These are phyloP conservation scores for Pachliopta kotzebuea DNA, from an alignment of 2,888 invertebrate genomes.

Conservation along the genomic window DNA sequence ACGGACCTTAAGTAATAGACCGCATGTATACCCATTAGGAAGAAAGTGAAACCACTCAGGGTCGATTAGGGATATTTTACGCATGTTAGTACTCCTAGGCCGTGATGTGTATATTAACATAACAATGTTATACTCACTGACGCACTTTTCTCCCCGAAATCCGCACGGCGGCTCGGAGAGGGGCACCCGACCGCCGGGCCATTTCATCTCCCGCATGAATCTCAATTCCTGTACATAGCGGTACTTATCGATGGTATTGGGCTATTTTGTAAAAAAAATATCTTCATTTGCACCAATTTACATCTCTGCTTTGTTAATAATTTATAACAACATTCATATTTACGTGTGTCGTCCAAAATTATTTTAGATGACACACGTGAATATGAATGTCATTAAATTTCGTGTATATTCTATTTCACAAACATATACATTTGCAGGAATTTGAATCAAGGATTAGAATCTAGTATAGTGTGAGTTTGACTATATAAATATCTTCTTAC, in stretches of 20 bases:
- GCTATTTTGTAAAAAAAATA: slow-evolving; percentile 4
- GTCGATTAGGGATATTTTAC: slow-evolving; percentile 24
- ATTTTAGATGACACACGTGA: too few relatives aligned
- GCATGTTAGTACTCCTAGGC: slow-evolving; percentile 7
- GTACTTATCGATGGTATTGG: slow-evolving; percentile 8
- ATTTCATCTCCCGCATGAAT: slow-evolving; percentile 86
- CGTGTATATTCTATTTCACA: background rate
- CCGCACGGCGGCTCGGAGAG: slow-evolving; percentile 93
- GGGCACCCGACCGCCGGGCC: slow-evolving; percentile 89
- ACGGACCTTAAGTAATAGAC: slow-evolving; percentile 32
- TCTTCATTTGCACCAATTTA: background rate
- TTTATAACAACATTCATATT: too few relatives aligned
- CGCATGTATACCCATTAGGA: slow-evolving; percentile 29
- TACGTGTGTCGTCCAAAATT: too few relatives aligned
- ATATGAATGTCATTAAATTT: too few relatives aligned
- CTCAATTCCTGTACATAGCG: slow-evolving; percentile 83
- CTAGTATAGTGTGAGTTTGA: too few relatives aligned
- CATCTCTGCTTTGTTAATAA: background rate
- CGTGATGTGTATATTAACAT: slow-evolving; percentile 32
- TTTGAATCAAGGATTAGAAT: too few relatives aligned
- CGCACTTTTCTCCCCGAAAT: slow-evolving; percentile 94
- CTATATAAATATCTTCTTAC: background rate
- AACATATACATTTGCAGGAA: too few relatives aligned
- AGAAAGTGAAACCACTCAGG: slow-evolving; percentile 24
- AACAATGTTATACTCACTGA: slow-evolving; percentile 83